Evolutionary conservation across 2,888 invertebrate genomes (phyloP).

Genomic region (Melikaiella ostensackeni): DNA sequence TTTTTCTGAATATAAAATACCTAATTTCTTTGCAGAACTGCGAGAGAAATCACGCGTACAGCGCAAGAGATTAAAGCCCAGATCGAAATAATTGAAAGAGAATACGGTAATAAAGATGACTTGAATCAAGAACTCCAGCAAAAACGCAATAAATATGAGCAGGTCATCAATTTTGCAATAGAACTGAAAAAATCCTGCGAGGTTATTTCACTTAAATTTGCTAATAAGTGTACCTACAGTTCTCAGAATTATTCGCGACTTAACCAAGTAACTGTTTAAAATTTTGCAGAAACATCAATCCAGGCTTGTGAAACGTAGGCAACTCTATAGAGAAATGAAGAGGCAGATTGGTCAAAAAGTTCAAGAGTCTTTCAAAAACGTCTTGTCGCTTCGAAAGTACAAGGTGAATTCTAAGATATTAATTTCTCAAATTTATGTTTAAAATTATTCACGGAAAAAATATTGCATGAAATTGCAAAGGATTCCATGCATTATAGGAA

Average conservation of each 20-base stretch:
- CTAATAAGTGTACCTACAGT: not conserved
- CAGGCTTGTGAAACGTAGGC: slow-evolving; percentile 68
- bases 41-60: slow-evolving; percentile 56
- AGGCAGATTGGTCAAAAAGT: slow-evolving; percentile 74
- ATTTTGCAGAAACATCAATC: slow-evolving; percentile 65
- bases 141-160: slow-evolving; percentile 68
- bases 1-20: slow-evolving; percentile 29
- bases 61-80: slow-evolving; percentile 56
- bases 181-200: slow-evolving; percentile 58
- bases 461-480: too few species aligned
- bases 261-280: not conserved
- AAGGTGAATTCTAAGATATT: slow-evolving; percentile 74
- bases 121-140: slow-evolving; percentile 68
- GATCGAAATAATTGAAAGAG: slow-evolving; percentile 63
- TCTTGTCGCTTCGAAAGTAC: slow-evolving; percentile 80
- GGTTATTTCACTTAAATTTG: slow-evolving; percentile 57
- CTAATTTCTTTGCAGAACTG: slow-evolving; percentile 54
- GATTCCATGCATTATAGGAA: too few species aligned
- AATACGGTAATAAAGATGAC: slow-evolving; percentile 65
- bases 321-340: slow-evolving; percentile 73
- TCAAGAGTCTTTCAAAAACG: slow-evolving; percentile 78
- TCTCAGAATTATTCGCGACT: too few species aligned
- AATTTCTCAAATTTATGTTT: not conserved
- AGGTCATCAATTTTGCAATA: slow-evolving; percentile 62
- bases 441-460: too few species aligned